Evolutionary conservation across 2,888 invertebrate genomes (phyloP).

Genomic region (Onthophagus sagittarius): DNA sequence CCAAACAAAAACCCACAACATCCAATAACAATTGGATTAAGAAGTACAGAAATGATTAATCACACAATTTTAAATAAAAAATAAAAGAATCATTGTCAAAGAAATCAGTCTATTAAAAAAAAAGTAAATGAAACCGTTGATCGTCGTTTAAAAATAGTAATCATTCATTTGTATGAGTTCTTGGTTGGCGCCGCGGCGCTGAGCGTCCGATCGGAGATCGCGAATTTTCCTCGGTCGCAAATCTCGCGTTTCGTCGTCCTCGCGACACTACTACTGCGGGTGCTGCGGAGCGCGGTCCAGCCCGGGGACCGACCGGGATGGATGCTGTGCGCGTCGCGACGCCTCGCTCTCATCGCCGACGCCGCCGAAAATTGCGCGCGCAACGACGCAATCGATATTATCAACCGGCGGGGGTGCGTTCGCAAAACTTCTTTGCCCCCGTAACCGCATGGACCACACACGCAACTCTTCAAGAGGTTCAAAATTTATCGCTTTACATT

Average conservation of each 20-base stretch:
- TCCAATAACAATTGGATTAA: not conserved
- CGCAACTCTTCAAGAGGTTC: not conserved
- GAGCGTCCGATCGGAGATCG: not conserved
- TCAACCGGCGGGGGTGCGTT: conserved; percentile 32
- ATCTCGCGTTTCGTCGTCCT: conserved; percentile 23
- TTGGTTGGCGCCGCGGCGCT: not conserved
- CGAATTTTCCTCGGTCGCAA: not conserved
- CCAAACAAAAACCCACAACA: not conserved
- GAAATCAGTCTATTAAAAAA: not conserved
- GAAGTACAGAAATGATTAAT: not conserved
- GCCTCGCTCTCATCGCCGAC: conserved; percentile 36
- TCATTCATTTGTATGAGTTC: not conserved
- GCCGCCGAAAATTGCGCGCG: conserved; percentile 36
- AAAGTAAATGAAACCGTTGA: not conserved
- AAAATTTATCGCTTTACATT: not conserved
- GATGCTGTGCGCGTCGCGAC: conserved; percentile 45
- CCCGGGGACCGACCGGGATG: conserved; percentile 33
- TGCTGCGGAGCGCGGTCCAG: conserved; percentile 47
- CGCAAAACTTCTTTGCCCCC: not conserved
- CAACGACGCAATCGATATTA: conserved; percentile 43
- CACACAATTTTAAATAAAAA: not conserved
- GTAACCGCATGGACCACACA: not conserved
- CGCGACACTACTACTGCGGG: conserved; percentile 35
- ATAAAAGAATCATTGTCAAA: not conserved
- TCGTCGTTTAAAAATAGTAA: not conserved